Conservation (phyloP, 2,888 invertebrate species). For the Cryptocephalus moraei region DNA sequence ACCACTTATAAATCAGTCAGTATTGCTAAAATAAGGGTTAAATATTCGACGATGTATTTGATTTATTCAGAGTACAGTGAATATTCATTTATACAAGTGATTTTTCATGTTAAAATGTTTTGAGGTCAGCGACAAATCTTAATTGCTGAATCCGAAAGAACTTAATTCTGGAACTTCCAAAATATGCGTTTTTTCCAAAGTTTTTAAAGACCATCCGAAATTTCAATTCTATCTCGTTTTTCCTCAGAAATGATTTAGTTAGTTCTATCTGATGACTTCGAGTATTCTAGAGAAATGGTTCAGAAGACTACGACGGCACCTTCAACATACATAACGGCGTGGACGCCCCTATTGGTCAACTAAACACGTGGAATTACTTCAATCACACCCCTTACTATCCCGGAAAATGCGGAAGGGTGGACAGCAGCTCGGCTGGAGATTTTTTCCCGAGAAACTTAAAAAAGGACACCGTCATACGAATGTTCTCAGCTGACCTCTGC, state of each 20-base stretch:
- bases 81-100: too few species aligned
- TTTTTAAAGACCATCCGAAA: too few species aligned
- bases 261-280: not conserved
- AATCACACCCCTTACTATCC: slow-evolving; percentile 44
- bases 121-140: too few species aligned
- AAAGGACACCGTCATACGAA: slow-evolving; percentile 47
- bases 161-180: too few species aligned
- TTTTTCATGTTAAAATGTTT: too few species aligned
- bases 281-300: slow-evolving; percentile 60
- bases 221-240: too few species aligned
- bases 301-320: slow-evolving; percentile 59
- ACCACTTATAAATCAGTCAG: too few species aligned
- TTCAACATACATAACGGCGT: slow-evolving; percentile 68
- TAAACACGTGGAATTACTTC: slow-evolving; percentile 62
- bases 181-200: too few species aligned
- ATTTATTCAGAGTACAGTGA: too few species aligned
- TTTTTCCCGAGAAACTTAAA: slow-evolving; percentile 54
- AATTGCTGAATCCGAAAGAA: too few species aligned
- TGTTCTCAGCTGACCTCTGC: slow-evolving; percentile 63
- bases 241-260: not conserved
- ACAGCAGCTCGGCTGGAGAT: slow-evolving; percentile 66
- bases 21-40: too few species aligned
- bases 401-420: slow-evolving; percentile 49
- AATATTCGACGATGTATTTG: too few species aligned
- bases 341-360: slow-evolving; percentile 55